Conservation (phyloP, 37 sponge, comb jelly and placozoan species). For the Mnemiopsis leidyi region DNA sequence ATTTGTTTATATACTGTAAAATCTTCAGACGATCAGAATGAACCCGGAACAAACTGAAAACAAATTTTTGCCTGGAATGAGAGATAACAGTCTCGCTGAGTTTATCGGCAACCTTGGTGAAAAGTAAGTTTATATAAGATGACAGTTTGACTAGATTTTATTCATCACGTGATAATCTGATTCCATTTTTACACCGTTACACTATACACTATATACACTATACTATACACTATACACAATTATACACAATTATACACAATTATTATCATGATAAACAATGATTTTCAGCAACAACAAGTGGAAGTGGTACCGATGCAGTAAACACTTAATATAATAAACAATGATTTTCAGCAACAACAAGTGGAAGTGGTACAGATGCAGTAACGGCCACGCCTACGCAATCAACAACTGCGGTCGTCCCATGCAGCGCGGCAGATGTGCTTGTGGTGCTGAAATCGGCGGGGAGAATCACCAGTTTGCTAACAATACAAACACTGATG, state of each 20-base stretch:
- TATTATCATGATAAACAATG: too few species aligned
- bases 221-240: too few species aligned
- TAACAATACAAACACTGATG: not conserved
- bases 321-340: too few species aligned
- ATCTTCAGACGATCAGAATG: not conserved
- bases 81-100: not conserved
- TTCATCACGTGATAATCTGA: too few species aligned
- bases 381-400: constrained; percentile 1
- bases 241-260: too few species aligned
- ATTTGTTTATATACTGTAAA: too few species aligned
- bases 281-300: not conserved
- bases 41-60: not conserved
- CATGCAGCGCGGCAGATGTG: not conserved
- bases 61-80: not conserved
- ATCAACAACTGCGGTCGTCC: constrained; percentile 3
- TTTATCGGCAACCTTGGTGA: not conserved
- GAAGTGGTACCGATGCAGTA: not conserved
- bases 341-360: not conserved
- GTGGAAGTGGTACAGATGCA: not conserved
- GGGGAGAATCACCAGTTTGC: not conserved
- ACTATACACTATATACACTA: too few species aligned
- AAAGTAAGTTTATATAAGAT: not conserved
- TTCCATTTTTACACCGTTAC: too few species aligned
- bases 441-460: not conserved
- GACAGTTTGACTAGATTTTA: too few species aligned